phyloP scores from a whole-genome alignment of 1,140 invertebrate species.

The Trichogramma pretiosum region DNA sequence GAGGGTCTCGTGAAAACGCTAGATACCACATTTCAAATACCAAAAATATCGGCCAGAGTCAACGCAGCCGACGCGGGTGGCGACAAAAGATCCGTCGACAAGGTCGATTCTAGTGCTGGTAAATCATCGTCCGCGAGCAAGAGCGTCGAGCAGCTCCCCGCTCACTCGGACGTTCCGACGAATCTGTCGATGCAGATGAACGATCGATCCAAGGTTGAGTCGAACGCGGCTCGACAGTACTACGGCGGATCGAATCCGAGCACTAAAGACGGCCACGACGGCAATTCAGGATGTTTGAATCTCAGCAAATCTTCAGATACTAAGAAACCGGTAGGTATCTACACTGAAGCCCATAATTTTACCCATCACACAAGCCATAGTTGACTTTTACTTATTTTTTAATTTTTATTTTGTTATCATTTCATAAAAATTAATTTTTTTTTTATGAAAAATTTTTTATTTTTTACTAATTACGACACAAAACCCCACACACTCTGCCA shows the following conservation, averaged over 20 bases:
- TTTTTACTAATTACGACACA: too few species aligned
- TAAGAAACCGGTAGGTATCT: too few species aligned
- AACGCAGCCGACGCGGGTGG: conserved; percentile 34
- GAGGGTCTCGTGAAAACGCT: conserved; percentile 68
- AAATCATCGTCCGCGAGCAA: not conserved
- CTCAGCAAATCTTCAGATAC: conserved; percentile 36
- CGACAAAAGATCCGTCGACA: conserved; percentile 22
- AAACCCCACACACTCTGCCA: too few species aligned
- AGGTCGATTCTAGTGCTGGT: conserved; percentile 18
- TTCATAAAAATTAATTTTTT: too few species aligned
- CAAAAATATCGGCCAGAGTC: conserved; percentile 59
- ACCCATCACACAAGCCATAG: too few species aligned
- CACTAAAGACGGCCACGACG: conserved; percentile 7
- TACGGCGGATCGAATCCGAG: too few species aligned
- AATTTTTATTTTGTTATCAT: too few species aligned
- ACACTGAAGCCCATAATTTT: too few species aligned
- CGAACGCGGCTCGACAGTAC: too few species aligned
- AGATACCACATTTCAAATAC: conserved; percentile 79
- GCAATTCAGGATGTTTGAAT: conserved; percentile 34
- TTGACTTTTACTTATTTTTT: too few species aligned
- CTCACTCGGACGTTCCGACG: conserved; percentile 31
- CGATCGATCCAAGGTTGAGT: too few species aligned
- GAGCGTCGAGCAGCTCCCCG: not conserved
- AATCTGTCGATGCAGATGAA: conserved; percentile 43
- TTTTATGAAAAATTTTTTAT: too few species aligned